Evolutionary conservation across 2,797 vertebrate genomes (phyloP).

Genomic region (Sebastes diaconus): DNA sequence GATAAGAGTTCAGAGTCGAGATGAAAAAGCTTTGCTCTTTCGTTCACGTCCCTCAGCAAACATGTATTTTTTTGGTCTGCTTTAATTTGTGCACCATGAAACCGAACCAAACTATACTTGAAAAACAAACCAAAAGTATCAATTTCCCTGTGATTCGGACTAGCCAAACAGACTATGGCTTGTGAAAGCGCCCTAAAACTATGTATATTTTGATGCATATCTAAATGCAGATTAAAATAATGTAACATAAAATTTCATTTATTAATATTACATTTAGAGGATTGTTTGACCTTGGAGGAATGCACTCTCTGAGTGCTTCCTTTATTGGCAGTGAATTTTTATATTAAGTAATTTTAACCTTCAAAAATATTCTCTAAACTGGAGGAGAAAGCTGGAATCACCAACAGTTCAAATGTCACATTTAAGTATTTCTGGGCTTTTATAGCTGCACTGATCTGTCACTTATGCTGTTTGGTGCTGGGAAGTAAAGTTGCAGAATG

Average conservation of each 20-base stretch:
- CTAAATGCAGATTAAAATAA: not conserved
- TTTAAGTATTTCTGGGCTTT: not conserved
- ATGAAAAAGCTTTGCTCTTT: no score
- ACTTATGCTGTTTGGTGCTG: not conserved
- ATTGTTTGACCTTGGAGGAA: not conserved
- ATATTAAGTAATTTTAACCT: not conserved
- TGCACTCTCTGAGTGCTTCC: not conserved
- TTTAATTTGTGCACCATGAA: no score
- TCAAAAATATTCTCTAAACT: not conserved
- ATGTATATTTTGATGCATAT: not conserved
- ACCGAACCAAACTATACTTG: no score
- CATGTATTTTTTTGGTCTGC: no score
- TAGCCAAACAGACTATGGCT: no score
- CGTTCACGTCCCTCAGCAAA: no score
- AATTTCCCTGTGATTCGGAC: no score
- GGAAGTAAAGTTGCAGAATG: not conserved
- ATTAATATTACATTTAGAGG: not conserved
- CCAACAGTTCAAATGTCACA: not conserved
- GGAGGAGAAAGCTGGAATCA: not conserved
- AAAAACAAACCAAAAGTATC: rapidly evolving
- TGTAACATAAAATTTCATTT: not conserved
- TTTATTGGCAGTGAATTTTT: not conserved
- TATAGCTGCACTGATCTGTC: not conserved
- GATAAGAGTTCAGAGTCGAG: no score
- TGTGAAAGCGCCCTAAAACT: no score